phyloP scores from a whole-genome alignment of 2,888 invertebrate genomes.

The Opisthograptis luteolata region DNA sequence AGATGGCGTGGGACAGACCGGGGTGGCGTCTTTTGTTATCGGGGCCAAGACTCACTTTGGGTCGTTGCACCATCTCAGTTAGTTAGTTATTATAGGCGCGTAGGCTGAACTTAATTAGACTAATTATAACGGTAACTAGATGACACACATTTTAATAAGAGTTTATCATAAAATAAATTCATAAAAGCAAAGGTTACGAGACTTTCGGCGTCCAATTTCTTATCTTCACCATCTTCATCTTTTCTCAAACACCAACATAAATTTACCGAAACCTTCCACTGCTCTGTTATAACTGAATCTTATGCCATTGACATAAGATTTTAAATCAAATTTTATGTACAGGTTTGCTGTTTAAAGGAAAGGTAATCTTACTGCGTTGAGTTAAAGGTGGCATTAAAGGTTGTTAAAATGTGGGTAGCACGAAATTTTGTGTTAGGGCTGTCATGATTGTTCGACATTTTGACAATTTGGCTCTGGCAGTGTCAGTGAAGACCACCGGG shows the following conservation, averaged over 20 bases:
- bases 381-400: constrained; percentile 26
- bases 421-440: constrained; percentile 38
- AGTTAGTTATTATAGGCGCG: too few relatives aligned
- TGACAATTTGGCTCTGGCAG: constrained; percentile 67
- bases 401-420: constrained; percentile 4
- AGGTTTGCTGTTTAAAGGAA: neutral
- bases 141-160: constrained; percentile 20
- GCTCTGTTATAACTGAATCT: constrained; percentile 22
- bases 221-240: constrained; percentile 66
- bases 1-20: too few relatives aligned
- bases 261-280: neutral
- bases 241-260: constrained; percentile 46
- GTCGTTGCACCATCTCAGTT: too few relatives aligned
- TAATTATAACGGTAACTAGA: neutral
- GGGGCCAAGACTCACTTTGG: too few relatives aligned
- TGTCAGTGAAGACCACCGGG: constrained; percentile 76
- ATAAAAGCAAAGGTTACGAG: constrained; percentile 26
- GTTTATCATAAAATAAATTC: constrained; percentile 25
- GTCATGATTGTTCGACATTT: constrained; percentile 76
- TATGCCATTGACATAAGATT: constrained; percentile 2
- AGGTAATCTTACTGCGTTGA: neutral
- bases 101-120: too few relatives aligned
- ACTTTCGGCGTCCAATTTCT: constrained; percentile 36
- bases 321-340: neutral
- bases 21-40: too few relatives aligned